These are phyloP conservation scores for Toxotes jaculatrix DNA, from an alignment of 2,113 vertebrate species.

Conservation along the genomic window DNA sequence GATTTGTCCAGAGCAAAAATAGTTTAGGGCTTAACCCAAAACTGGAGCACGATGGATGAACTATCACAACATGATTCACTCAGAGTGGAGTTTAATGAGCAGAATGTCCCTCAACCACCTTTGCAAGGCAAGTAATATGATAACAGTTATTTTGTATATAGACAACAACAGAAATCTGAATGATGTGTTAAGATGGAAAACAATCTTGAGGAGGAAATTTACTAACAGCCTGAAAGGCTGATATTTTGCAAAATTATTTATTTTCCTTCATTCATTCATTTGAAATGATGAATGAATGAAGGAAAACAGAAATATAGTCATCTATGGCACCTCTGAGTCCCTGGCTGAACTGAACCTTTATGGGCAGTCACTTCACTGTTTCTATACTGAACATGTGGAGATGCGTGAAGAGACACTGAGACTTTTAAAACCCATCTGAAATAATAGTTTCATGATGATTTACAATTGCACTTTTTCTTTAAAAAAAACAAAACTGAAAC, in stretches of 20 bases:
- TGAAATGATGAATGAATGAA: slow-evolving; percentile 3
- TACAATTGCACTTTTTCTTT: slow-evolving; percentile 70
- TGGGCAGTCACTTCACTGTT: background rate
- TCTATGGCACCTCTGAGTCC: slow-evolving; percentile 65
- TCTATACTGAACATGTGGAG: slow-evolving; percentile 9
- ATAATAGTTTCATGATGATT: slow-evolving; percentile 18
- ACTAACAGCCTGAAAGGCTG: background rate
- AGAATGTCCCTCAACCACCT: slow-evolving; percentile 34
- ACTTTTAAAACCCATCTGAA: slow-evolving; percentile 6
- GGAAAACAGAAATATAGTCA: slow-evolving; percentile 11
- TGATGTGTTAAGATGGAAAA: slow-evolving; percentile 18
- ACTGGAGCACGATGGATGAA: slow-evolving; percentile 24
- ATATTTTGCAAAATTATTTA: slow-evolving; percentile 2
- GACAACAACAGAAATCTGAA: slow-evolving; percentile 14
- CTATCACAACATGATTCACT: slow-evolving; percentile 13
- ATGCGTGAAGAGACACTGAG: slow-evolving; percentile 7
- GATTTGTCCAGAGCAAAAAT: slow-evolving; percentile 34
- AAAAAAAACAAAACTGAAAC: slow-evolving; percentile 18
- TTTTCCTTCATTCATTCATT: background rate
- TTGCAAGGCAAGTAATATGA: slow-evolving; percentile 49
- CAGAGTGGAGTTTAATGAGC: slow-evolving; percentile 5
- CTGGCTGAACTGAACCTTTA: slow-evolving; percentile 27
- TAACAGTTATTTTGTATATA: slow-evolving; percentile 22
- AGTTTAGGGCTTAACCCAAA: slow-evolving; percentile 13
- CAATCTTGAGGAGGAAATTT: background rate